Conservation (phyloP, 1,140 invertebrate species). For the Zaprionus africanus region DNA sequence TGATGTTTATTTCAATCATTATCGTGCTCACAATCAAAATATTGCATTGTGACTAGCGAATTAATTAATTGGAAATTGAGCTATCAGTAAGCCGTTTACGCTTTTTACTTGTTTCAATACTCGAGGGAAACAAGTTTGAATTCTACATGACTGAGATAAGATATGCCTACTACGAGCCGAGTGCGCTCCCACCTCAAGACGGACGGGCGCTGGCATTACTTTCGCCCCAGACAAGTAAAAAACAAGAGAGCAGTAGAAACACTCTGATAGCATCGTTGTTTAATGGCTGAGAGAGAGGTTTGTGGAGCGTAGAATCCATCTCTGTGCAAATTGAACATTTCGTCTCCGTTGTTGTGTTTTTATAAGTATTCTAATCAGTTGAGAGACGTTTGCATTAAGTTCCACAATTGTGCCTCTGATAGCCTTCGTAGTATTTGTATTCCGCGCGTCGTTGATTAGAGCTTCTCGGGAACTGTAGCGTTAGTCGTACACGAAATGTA, state of each 20-base stretch:
- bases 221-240: slow-evolving; percentile 39
- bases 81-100: slow-evolving; percentile 30
- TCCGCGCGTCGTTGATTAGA: slow-evolving; percentile 63
- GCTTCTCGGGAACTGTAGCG: slow-evolving; percentile 27
- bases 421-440: slow-evolving; percentile 71
- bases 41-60: slow-evolving; percentile 18
- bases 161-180: slow-evolving; percentile 32
- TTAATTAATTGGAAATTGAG: slow-evolving; percentile 68
- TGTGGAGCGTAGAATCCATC: slow-evolving; percentile 19
- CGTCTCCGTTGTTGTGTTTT: slow-evolving; percentile 40
- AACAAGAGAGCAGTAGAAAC: slow-evolving; percentile 9
- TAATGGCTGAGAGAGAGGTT: slow-evolving; percentile 24
- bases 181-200: background rate
- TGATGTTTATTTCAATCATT: background rate
- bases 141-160: slow-evolving; percentile 56
- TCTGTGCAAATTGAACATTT: slow-evolving; percentile 55
- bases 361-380: slow-evolving; percentile 73
- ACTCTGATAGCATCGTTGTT: slow-evolving; percentile 26
- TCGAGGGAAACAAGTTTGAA: slow-evolving; percentile 26
- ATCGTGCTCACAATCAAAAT: slow-evolving; percentile 17
- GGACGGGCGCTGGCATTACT: slow-evolving; percentile 36
- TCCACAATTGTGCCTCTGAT: slow-evolving; percentile 63
- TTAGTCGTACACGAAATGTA: slow-evolving; percentile 66
- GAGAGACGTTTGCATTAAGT: slow-evolving; percentile 26
- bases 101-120: slow-evolving; percentile 32